These are phyloP conservation scores for Saccostrea glomerata DNA, from an alignment of 1,140 invertebrate species.

Conservation along the genomic window DNA sequence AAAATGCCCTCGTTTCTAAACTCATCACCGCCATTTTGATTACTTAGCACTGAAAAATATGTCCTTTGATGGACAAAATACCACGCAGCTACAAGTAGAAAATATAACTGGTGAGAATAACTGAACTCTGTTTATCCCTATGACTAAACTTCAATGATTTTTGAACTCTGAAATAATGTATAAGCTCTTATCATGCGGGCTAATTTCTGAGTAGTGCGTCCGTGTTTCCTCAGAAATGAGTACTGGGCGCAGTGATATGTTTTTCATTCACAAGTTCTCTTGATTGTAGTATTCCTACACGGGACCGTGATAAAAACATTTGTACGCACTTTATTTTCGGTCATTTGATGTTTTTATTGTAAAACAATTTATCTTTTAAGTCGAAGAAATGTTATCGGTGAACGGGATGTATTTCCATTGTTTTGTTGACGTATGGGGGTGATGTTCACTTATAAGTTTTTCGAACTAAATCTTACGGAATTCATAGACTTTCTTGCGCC, in stretches of 20 bases:
- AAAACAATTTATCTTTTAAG: neutral
- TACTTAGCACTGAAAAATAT: constrained; percentile 69
- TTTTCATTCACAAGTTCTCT: constrained; percentile 58
- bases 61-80: constrained; percentile 68
- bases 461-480: neutral
- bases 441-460: neutral
- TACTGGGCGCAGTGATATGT: constrained; percentile 69
- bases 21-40: constrained; percentile 73
- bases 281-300: constrained; percentile 67
- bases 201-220: constrained; percentile 60
- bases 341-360: too few relatives aligned
- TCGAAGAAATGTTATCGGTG: neutral
- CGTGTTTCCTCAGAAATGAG: constrained; percentile 55
- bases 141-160: neutral
- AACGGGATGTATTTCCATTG: neutral
- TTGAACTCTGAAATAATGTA: neutral
- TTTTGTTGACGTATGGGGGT: too few relatives aligned
- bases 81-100: constrained; percentile 73
- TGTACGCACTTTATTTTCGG: neutral
- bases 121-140: neutral
- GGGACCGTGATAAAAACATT: constrained; percentile 48
- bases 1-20: constrained; percentile 42
- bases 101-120: constrained; percentile 70
- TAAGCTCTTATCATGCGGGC: constrained; percentile 46
- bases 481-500: too few relatives aligned